Evolutionary conservation across 2,797 vertebrate genomes (phyloP).

Genomic region (Salarias fasciatus): DNA sequence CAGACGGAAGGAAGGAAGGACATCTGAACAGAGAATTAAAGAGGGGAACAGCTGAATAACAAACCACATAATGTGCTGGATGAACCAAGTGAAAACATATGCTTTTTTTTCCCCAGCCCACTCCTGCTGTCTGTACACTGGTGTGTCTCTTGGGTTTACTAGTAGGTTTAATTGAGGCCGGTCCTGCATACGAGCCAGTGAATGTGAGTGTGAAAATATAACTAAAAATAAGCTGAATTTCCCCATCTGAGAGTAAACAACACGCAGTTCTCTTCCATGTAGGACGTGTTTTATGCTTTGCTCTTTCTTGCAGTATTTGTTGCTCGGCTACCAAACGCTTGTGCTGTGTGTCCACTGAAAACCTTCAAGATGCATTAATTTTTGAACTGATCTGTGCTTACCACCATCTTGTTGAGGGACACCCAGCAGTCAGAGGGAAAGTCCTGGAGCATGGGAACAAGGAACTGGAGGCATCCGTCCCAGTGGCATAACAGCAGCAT

Average conservation of each 20-base stretch:
- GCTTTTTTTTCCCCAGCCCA: slow-evolving; percentile 18
- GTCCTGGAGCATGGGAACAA: slow-evolving; percentile 96
- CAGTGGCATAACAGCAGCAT: slow-evolving; percentile 96
- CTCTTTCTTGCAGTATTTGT: slow-evolving; percentile 3
- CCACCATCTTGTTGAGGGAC: slow-evolving; percentile 97
- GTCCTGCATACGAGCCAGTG: slow-evolving; percentile 4
- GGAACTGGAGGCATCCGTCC: slow-evolving; percentile 96
- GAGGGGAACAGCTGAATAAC: slow-evolving; percentile 6
- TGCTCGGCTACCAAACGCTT: slow-evolving; percentile 3
- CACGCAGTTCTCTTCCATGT: slow-evolving; percentile 6
- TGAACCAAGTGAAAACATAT: slow-evolving; percentile 8
- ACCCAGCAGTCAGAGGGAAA: slow-evolving; percentile 95
- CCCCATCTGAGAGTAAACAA: slow-evolving; percentile 23
- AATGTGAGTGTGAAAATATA: slow-evolving; percentile 6
- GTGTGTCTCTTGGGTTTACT: slow-evolving; percentile 53
- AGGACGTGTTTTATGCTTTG: background rate
- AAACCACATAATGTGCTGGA: slow-evolving; percentile 10
- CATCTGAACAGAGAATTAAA: slow-evolving; percentile 33
- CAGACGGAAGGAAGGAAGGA: slow-evolving; percentile 11
- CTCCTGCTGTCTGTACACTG: slow-evolving; percentile 21
- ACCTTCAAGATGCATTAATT: background rate
- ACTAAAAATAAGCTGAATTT: slow-evolving; percentile 39
- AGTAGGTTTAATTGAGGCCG: slow-evolving; percentile 54
- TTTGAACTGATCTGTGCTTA: slow-evolving; percentile 69
- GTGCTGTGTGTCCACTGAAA: background rate